These are phyloP conservation scores for Catocala sponsa DNA, from an alignment of 2,888 invertebrate species.

Conservation along the genomic window DNA sequence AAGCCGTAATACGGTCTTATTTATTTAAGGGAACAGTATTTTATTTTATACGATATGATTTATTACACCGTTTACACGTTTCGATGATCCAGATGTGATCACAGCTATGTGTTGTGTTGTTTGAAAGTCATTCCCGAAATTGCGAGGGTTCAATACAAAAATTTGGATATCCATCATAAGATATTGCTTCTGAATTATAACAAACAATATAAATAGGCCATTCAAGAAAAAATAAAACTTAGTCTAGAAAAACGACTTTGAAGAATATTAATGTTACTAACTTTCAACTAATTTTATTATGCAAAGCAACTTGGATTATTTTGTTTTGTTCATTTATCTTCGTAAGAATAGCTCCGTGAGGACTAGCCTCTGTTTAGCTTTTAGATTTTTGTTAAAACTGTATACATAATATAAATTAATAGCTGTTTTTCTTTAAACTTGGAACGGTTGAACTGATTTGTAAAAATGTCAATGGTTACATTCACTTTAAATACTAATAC, in stretches of 20 bases:
- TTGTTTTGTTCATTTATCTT: slow-evolving; percentile 42
- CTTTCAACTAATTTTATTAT: slow-evolving; percentile 42
- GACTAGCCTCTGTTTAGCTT: slow-evolving; percentile 23
- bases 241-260: slow-evolving; percentile 32
- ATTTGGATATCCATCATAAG: slow-evolving; percentile 18
- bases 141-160: slow-evolving; percentile 1
- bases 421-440: slow-evolving; percentile 1
- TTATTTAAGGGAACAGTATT: slow-evolving; percentile 1
- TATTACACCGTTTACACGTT: slow-evolving; percentile 5
- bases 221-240: slow-evolving; percentile 32
- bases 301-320: slow-evolving; percentile 41
- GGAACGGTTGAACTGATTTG: slow-evolving; percentile 7
- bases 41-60: not conserved
- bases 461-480: slow-evolving; percentile 17
- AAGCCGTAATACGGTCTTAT: not conserved
- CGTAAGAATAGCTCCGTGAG: slow-evolving; percentile 25
- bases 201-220: slow-evolving; percentile 27
- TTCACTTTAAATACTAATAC: not conserved
- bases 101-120: slow-evolving; percentile 8
- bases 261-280: slow-evolving; percentile 47
- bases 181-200: slow-evolving; percentile 7
- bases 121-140: slow-evolving; percentile 13
- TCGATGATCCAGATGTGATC: slow-evolving; percentile 2
- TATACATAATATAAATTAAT: slow-evolving; percentile 13
- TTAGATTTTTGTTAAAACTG: slow-evolving; percentile 8